Base-by-base conservation (phyloP, 2,113 vertebrate genomes). In the Blennius ocellaris region DNA sequence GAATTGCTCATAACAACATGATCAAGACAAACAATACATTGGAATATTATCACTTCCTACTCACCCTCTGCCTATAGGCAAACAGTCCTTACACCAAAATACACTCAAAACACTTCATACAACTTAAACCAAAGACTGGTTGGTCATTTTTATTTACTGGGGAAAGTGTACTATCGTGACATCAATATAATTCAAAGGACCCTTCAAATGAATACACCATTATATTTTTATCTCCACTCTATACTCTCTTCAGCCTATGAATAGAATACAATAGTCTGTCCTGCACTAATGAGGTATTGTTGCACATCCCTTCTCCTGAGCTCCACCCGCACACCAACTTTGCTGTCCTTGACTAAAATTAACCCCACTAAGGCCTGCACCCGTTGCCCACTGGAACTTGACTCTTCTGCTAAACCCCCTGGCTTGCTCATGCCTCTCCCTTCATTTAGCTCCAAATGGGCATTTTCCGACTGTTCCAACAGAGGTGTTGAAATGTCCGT, bases 341-440 rank as follows among this genome's bases (percentile, higher is more conserved):
- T 55, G 45, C 55, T 80, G 74, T 72, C 89, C 89, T 91, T 93
- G 90, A 86, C 90, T 90, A 90, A 90, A 90, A 83, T 89, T 63
- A 91, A 57, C 85, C 69, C 39, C 7, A 44, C 56, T 89, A 84
- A 88, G 64, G 55, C 75, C 51, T 11, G 11, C 43, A 58, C 37
- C 57, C 58, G 54, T 83, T 37, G 44, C 48, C 68, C 38, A n/a
- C 15, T 80, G 84, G 79, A 92, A 90, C 74, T 59, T 57, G 79
- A 84, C 72, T 69, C 76, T 43, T 58, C 69, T 74, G 36, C 52
- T 59, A 86, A 85, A 89, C 81, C 85, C 86, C 67, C 48, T 6
- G 45, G 14, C 60, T 41, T 43, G 10, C 67, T 45, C 50, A 36
- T 2, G 49, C 60, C 50, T 15, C 38, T 30, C 9, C 56, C 56